Evolutionary conservation across 2,113 vertebrate species (phyloP).

Genomic region (Odontophorus gujanensis): DNA sequence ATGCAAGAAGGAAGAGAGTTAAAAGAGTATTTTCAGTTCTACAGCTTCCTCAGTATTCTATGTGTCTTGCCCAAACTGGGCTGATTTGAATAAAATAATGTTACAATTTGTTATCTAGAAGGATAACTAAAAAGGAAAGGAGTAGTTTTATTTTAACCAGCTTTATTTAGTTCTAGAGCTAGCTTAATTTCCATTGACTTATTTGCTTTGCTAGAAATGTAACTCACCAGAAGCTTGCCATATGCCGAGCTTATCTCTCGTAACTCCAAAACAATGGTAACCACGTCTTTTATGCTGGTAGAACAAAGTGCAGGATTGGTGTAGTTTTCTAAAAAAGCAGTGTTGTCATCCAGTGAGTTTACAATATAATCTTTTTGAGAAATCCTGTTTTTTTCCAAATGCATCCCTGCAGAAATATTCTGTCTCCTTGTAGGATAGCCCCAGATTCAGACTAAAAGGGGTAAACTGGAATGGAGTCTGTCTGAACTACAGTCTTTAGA

Average conservation of each 20-base stretch:
- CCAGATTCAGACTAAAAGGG: not conserved
- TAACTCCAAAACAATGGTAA: not conserved
- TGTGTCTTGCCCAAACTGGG: not conserved
- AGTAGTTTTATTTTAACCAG: not conserved
- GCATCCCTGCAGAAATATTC: not conserved
- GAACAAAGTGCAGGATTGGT: not conserved
- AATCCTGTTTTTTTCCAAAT: not conserved
- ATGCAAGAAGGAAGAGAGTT: not conserved
- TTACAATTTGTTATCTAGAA: not conserved
- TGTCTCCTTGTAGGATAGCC: not conserved
- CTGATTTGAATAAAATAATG: not conserved
- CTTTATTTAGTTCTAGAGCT: not conserved
- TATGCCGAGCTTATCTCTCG: not conserved
- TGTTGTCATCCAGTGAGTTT: not conserved
- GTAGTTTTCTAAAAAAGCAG: not conserved
- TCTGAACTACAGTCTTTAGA: not conserved
- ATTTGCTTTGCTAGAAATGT: not conserved
- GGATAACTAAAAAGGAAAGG: not conserved
- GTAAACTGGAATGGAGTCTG: not conserved
- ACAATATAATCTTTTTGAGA: not conserved
- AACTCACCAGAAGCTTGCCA: not conserved
- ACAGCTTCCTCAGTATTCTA: not conserved
- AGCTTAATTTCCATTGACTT: not conserved
- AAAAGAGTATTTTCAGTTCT: not conserved
- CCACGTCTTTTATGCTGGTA: not conserved